Conservation (phyloP, 2,888 invertebrate species). For the Entomobrya multifasciata region DNA sequence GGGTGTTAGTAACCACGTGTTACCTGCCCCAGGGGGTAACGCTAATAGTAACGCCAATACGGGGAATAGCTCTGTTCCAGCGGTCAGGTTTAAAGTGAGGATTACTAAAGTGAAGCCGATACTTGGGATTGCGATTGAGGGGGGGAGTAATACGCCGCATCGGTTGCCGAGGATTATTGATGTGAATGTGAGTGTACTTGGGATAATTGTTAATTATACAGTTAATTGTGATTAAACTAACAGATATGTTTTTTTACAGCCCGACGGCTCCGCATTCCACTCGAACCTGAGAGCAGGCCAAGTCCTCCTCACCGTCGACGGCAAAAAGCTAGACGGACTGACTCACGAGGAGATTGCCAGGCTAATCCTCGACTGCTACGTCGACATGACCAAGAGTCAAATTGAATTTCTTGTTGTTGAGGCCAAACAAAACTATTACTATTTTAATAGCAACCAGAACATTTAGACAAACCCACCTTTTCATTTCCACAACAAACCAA, state of each 20-base stretch:
- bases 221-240: too few relatives aligned
- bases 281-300: constrained; percentile 97
- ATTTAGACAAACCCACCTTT: too few relatives aligned
- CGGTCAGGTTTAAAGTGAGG: constrained; percentile 86
- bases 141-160: constrained; percentile 97
- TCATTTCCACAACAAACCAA: too few relatives aligned
- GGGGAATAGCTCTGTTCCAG: constrained; percentile 48
- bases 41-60: neutral
- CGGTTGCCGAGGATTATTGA: constrained; percentile 97
- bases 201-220: too few relatives aligned
- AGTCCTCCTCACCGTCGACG: constrained; percentile 95
- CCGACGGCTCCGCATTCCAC: constrained; percentile 95
- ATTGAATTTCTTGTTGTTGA: constrained; percentile 95
- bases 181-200: constrained; percentile 89
- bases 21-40: neutral
- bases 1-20: constrained; percentile 2
- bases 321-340: constrained; percentile 86
- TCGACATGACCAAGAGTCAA: constrained; percentile 91
- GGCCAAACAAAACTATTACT: constrained; percentile 84
- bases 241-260: constrained; percentile 85
- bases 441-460: constrained; percentile 47
- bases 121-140: constrained; percentile 97
- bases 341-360: constrained; percentile 95
- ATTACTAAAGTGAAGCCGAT: constrained; percentile 97
- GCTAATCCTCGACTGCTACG: constrained; percentile 95